Conservation (phyloP, 2,113 vertebrate genomes). For the Microcebus tavaratra region DNA sequence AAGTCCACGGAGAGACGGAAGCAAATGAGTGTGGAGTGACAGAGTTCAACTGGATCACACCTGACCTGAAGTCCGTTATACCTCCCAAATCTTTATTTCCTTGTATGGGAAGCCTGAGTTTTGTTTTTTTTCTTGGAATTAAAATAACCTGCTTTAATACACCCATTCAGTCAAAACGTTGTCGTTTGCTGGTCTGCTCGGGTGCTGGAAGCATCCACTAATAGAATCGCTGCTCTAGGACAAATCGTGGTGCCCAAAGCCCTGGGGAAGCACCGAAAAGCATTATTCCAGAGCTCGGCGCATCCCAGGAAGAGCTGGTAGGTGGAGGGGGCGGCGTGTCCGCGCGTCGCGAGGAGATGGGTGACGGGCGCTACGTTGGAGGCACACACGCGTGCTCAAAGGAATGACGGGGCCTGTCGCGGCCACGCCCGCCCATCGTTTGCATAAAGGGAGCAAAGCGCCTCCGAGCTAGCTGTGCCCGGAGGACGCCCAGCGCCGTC, state of each 20-base stretch:
- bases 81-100: neutral
- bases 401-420: too few species aligned
- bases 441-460: neutral
- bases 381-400: too few species aligned
- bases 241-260: neutral
- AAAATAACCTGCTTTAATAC: neutral
- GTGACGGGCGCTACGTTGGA: neutral
- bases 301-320: neutral
- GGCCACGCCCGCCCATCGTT: neutral
- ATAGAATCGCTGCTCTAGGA: neutral
- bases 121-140: conserved; percentile 2
- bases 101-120: neutral
- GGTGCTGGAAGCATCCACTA: neutral
- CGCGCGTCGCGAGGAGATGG: neutral
- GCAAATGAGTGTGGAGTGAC: neutral
- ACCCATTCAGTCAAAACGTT: neutral
- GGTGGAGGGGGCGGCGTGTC: neutral
- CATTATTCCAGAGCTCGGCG: neutral
- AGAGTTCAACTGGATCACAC: neutral
- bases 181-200: neutral
- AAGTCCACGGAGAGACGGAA: neutral
- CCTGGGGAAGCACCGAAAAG: neutral
- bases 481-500: neutral
- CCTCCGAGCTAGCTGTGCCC: neutral
- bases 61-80: neutral